Percentiles rank a stretch among this genome's conserved stretches.
Evolutionary conservation across 23 tunicate genomes (phyloP).

Genomic region (Styela clava): DNA sequence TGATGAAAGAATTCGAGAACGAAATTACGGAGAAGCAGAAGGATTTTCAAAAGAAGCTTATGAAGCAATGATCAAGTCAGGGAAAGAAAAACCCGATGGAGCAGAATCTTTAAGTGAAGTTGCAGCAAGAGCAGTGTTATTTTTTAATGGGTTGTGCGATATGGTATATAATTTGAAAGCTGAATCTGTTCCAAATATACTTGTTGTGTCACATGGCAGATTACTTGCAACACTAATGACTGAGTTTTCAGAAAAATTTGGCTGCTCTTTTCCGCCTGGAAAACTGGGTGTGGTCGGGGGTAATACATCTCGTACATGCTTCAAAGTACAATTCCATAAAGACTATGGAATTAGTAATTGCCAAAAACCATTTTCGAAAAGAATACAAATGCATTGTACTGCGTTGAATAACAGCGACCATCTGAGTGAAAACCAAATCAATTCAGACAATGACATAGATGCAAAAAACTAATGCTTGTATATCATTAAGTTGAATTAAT

Average conservation of each 20-base stretch:
- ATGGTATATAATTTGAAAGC: background rate
- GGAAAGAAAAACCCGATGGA: background rate
- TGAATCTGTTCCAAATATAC: slow-evolving; percentile 14
- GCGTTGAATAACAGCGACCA: background rate
- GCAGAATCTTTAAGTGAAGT: slow-evolving; percentile 8
- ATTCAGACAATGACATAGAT: too few species aligned
- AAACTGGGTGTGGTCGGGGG: background rate
- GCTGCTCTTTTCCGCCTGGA: slow-evolving; percentile 14
- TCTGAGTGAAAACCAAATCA: too few species aligned
- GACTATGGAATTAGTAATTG: background rate
- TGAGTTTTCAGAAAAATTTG: slow-evolving; percentile 18
- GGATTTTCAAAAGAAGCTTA: background rate
- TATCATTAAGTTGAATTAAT: too few species aligned
- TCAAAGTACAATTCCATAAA: background rate
- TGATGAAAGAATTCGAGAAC: slow-evolving; percentile 14
- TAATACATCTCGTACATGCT: background rate
- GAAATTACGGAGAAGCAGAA: slow-evolving; percentile 4
- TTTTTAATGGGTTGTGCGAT: background rate
- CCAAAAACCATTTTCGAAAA: background rate
- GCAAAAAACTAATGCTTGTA: too few species aligned
- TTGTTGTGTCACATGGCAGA: slow-evolving; percentile 14
- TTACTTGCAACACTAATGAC: slow-evolving; percentile 9
- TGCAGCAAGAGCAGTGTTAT: slow-evolving; percentile 8
- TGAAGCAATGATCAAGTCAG: background rate
- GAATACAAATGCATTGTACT: background rate